Conservation (phyloP, 2,797 vertebrate genomes). For the Danio choprae region DNA sequence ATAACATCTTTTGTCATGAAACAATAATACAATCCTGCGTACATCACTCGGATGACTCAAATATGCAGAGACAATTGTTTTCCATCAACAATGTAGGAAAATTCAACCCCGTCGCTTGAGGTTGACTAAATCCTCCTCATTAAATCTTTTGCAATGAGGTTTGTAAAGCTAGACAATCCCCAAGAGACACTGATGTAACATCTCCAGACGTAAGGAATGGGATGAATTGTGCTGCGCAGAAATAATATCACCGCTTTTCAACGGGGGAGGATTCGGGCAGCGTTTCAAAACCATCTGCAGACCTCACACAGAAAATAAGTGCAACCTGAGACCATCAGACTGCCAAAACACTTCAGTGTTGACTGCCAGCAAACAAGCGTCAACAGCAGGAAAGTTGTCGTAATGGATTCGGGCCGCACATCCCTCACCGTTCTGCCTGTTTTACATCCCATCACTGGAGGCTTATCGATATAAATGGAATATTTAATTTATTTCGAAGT, state of each 20-base stretch:
- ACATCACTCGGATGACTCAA: slow-evolving; percentile 29
- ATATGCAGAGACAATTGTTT: slow-evolving; percentile 11
- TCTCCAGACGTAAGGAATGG: slow-evolving; percentile 38
- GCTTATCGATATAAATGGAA: slow-evolving; percentile 12
- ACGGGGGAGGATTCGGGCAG: slow-evolving; percentile 42
- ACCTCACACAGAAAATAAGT: slow-evolving; percentile 59
- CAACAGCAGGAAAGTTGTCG: slow-evolving; percentile 54
- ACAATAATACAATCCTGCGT: neutral
- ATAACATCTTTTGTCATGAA: neutral
- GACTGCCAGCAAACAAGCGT: slow-evolving; percentile 46
- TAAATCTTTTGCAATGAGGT: slow-evolving; percentile 38
- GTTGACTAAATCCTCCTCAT: slow-evolving; percentile 13
- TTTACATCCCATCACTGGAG: slow-evolving; percentile 4
- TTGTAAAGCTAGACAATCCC: slow-evolving; percentile 41
- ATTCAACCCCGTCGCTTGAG: neutral
- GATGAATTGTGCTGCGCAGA: neutral
- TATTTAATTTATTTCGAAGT: neutral
- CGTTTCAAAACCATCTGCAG: slow-evolving; percentile 49
- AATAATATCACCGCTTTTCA: slow-evolving; percentile 22
- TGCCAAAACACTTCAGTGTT: slow-evolving; percentile 55
- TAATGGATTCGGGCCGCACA: slow-evolving; percentile 34
- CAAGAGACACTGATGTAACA: slow-evolving; percentile 39
- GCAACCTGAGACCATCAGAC: slow-evolving; percentile 53
- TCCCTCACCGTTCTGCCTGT: slow-evolving; percentile 3
- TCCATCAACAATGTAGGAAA: slow-evolving; percentile 26